phyloP scores from a whole-genome alignment of 1,140 invertebrate species.

The Sesamia nonagrioides region DNA sequence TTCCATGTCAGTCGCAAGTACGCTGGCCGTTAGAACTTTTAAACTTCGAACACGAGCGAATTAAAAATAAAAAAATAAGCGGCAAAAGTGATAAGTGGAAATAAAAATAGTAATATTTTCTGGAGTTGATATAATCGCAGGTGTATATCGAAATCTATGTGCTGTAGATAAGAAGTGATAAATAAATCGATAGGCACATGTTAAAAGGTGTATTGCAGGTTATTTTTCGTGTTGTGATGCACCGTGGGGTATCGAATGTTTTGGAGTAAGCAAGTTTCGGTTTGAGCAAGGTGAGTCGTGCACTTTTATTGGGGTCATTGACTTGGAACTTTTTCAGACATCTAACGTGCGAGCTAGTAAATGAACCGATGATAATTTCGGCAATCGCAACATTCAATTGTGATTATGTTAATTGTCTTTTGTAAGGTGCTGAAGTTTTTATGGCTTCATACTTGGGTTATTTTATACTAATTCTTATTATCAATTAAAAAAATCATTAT shows the following conservation, averaged over 20 bases:
- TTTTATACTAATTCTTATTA: too few species aligned
- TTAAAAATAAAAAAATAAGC: conserved; percentile 25
- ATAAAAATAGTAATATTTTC: background rate
- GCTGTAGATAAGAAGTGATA: conserved; percentile 53
- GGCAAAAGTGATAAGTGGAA: conserved; percentile 47
- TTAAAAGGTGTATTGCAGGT: conserved; percentile 55
- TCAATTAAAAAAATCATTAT: too few species aligned
- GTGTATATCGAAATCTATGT: conserved; percentile 9
- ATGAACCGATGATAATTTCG: conserved; percentile 38
- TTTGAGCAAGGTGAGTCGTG: conserved; percentile 71
- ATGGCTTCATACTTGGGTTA: too few species aligned
- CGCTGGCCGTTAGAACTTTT: conserved; percentile 62
- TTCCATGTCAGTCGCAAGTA: conserved; percentile 62
- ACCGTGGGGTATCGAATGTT: conserved; percentile 65
- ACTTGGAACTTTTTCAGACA: conserved; percentile 52
- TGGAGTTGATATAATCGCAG: background rate
- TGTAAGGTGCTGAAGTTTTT: background rate
- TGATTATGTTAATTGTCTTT: conserved; percentile 1
- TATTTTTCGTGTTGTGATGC: conserved; percentile 76
- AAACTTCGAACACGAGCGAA: conserved; percentile 52
- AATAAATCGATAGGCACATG: conserved; percentile 54
- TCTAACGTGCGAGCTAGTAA: conserved; percentile 11
- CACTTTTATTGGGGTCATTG: conserved; percentile 67
- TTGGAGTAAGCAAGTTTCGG: conserved; percentile 73
- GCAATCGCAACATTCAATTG: conserved; percentile 1